Percentiles rank a stretch among this genome's conserved stretches.
These are phyloP conservation scores for Bombylius major DNA, from an alignment of 2,888 invertebrate species.

Conservation along the genomic window DNA sequence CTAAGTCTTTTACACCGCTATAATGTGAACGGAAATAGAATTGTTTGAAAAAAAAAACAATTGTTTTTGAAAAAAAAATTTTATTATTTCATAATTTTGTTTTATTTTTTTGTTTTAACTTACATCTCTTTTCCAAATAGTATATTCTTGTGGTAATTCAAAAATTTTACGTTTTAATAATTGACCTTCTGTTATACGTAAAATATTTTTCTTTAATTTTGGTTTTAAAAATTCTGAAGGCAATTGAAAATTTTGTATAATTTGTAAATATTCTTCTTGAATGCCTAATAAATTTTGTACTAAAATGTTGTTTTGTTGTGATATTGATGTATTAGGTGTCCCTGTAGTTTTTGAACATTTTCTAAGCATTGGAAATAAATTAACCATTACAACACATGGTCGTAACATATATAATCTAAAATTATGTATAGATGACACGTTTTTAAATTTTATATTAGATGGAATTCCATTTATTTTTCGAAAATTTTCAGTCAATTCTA, in stretches of 20 bases:
- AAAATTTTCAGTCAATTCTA: too few species aligned
- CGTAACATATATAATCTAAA: too few species aligned
- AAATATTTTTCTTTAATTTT: slow-evolving; percentile 18
- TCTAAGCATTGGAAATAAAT: too few species aligned
- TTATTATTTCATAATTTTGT: background rate
- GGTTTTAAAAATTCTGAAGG: background rate
- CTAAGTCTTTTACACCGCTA: background rate
- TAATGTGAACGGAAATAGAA: background rate
- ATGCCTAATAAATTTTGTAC: background rate
- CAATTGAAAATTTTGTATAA: background rate
- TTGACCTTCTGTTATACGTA: slow-evolving; percentile 19
- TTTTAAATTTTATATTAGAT: too few species aligned
- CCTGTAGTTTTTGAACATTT: too few species aligned
- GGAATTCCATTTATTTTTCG: too few species aligned
- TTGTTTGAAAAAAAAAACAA: too few species aligned
- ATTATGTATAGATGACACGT: too few species aligned
- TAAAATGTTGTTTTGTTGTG: background rate
- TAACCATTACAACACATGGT: too few species aligned
- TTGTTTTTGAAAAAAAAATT: too few species aligned
- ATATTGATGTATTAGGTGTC: too few species aligned
- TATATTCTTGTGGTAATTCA: slow-evolving; percentile 22
- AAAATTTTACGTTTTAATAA: slow-evolving; percentile 18
- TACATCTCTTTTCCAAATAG: slow-evolving; percentile 23
- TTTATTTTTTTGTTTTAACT: background rate
- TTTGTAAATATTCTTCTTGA: background rate